Evolutionary conservation across 1,140 invertebrate species (phyloP).

Genomic region (Nymphalis io): DNA sequence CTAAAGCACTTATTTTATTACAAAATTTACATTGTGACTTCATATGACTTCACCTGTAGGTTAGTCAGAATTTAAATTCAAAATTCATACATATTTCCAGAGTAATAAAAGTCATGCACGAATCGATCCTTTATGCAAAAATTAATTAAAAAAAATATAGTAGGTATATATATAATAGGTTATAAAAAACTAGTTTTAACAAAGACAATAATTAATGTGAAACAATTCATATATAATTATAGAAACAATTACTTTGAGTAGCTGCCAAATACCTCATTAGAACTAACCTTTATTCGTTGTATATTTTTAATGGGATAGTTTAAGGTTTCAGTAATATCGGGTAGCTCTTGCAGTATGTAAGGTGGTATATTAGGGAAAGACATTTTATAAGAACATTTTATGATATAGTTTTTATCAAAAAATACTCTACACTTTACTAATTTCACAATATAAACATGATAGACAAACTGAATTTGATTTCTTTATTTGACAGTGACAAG

Average conservation of each 20-base stretch:
- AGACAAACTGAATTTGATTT: constrained; percentile 12
- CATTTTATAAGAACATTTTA: constrained; percentile 54
- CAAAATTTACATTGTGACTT: too few relatives aligned
- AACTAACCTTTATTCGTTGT: constrained; percentile 77
- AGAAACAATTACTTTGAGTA: constrained; percentile 48
- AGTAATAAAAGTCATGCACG: too few relatives aligned
- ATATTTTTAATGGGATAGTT: constrained; percentile 71
- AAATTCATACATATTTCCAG: too few relatives aligned
- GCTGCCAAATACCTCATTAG: constrained; percentile 48
- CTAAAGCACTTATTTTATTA: too few relatives aligned
- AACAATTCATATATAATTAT: constrained; percentile 22
- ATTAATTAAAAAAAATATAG: too few relatives aligned
- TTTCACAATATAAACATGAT: constrained; percentile 31
- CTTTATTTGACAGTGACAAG: constrained; percentile 18
- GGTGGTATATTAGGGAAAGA: constrained; percentile 58
- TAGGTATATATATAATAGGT: too few relatives aligned
- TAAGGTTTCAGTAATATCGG: constrained; percentile 68
- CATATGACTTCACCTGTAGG: too few relatives aligned
- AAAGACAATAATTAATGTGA: background rate
- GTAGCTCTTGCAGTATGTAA: constrained; percentile 69
- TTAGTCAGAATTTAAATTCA: too few relatives aligned
- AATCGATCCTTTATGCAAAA: too few relatives aligned
- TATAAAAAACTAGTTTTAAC: too few relatives aligned
- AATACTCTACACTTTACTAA: constrained; percentile 4
- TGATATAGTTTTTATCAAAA: constrained; percentile 16